Evolutionary conservation across 2,797 vertebrate species (phyloP).

Genomic region (Distichodus sexfasciatus): DNA sequence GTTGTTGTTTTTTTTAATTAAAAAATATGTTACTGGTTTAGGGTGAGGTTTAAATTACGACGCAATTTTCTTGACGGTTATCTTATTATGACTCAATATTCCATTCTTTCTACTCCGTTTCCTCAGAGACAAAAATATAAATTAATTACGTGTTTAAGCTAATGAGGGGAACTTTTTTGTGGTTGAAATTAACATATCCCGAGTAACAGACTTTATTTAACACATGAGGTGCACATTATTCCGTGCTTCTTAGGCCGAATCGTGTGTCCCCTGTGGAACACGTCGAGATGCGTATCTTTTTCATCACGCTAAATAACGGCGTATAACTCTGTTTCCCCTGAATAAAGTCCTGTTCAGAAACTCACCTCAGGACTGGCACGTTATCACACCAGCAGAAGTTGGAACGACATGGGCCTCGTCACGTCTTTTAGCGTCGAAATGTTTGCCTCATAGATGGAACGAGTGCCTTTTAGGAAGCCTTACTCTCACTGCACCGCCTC

Average conservation of each 20-base stretch:
- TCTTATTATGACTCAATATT: too few species aligned
- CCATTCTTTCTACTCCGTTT: not conserved
- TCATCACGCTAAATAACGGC: not conserved
- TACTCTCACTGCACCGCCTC: slow-evolving; percentile 12
- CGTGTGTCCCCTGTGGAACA: slow-evolving; percentile 30
- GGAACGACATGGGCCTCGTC: not conserved
- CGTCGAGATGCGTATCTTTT: not conserved
- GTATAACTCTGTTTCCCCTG: too few species aligned
- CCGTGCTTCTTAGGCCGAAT: slow-evolving; percentile 22
- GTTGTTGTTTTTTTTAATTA: too few species aligned
- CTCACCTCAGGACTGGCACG: slow-evolving; percentile 25
- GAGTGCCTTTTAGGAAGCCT: slow-evolving; percentile 49
- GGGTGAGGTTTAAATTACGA: too few species aligned
- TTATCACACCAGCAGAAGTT: slow-evolving; percentile 39
- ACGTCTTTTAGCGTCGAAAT: slow-evolving; percentile 26
- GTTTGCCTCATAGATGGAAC: slow-evolving; percentile 31
- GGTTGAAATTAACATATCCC: slow-evolving; percentile 31
- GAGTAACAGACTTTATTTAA: slow-evolving; percentile 36
- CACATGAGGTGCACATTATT: slow-evolving; percentile 31
- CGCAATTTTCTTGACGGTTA: too few species aligned
- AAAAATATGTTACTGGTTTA: too few species aligned
- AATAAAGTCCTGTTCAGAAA: too few species aligned
- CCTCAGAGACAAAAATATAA: slow-evolving; percentile 13
- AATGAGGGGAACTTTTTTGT: slow-evolving; percentile 9
- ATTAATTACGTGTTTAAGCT: slow-evolving; percentile 12